Conservation (phyloP, 1,140 invertebrate species). For the Scylla paramamosain region DNA sequence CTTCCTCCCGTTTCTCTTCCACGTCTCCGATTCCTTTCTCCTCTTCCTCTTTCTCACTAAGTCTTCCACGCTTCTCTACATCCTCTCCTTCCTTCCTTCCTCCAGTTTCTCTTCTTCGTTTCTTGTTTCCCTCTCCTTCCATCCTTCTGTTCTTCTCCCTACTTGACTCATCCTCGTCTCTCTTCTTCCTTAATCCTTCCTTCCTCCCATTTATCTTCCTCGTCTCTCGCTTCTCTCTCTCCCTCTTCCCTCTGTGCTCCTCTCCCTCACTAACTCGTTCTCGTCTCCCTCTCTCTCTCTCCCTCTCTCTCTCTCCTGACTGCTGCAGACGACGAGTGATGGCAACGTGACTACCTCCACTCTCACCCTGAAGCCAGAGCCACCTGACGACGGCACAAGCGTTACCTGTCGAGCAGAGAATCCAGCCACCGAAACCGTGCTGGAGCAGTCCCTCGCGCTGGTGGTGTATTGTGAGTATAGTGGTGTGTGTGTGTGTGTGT, state of each 20-base stretch:
- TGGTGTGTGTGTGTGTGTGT: neutral
- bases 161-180: neutral
- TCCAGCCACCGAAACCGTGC: conserved; percentile 87
- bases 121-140: neutral
- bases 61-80: neutral
- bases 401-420: conserved; percentile 94
- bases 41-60: conserved; percentile 10
- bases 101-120: neutral
- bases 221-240: neutral
- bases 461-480: conserved; percentile 70
- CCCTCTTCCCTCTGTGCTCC: neutral
- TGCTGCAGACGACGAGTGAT: conserved; percentile 77
- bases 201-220: neutral
- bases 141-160: neutral
- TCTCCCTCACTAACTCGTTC: neutral
- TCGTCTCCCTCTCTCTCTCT: neutral
- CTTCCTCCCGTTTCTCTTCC: neutral
- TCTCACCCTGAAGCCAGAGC: conserved; percentile 87
- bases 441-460: conserved; percentile 87
- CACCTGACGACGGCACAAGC: conserved; percentile 89
- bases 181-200: neutral
- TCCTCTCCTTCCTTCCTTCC: neutral
- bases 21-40: neutral
- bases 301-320: neutral
- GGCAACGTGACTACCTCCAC: conserved; percentile 92